A percentile compares a stretch with the other conserved stretches of the same genome.
These are phyloP conservation scores for Rhegmatorhina hoffmannsi DNA, from an alignment of 2,113 vertebrate genomes.

Conservation along the genomic window DNA sequence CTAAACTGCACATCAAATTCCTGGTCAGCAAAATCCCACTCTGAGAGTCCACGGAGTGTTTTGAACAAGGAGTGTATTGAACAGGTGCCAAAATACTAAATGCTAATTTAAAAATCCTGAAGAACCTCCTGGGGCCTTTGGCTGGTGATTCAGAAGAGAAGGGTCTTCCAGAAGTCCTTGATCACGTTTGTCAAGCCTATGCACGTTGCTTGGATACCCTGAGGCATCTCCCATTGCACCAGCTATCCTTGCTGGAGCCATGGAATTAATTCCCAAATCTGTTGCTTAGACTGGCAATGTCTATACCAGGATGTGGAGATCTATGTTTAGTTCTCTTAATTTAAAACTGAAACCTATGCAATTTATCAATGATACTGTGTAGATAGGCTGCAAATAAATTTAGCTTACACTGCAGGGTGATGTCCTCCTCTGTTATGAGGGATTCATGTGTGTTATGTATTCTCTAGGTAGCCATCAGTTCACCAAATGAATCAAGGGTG, in stretches of 20 bases:
- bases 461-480: background rate
- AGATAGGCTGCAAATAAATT: background rate
- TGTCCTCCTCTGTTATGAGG: background rate
- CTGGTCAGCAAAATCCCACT: background rate
- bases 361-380: background rate
- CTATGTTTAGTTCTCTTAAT: background rate
- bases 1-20: background rate
- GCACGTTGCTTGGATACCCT: background rate
- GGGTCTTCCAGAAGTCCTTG: background rate
- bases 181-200: accelerated
- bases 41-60: accelerated
- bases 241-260: background rate
- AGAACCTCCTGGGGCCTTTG: background rate
- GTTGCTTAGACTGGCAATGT: background rate
- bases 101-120: background rate
- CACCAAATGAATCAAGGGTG: background rate
- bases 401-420: background rate
- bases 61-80: background rate
- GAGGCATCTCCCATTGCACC: background rate
- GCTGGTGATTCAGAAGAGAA: background rate
- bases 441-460: background rate
- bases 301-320: background rate
- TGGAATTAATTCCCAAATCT: background rate
- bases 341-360: background rate
- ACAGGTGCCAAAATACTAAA: background rate